These are phyloP conservation scores for Myotis brandtii DNA, from an alignment of 2,113 vertebrate genomes.

Conservation along the genomic window DNA sequence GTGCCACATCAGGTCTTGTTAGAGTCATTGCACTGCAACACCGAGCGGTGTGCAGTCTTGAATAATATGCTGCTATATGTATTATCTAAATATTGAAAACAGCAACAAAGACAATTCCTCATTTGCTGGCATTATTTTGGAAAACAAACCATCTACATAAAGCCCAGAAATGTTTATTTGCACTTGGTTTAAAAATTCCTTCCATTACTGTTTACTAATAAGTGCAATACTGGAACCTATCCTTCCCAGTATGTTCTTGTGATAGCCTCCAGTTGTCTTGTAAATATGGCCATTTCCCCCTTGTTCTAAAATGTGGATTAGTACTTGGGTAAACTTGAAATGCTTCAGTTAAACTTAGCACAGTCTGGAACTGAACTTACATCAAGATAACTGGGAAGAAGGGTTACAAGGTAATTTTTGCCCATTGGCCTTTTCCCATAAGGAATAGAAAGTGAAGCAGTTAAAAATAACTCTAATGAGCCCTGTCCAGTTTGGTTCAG, in stretches of 20 bases:
- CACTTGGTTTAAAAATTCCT: slow-evolving; percentile 32
- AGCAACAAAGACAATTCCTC: neutral
- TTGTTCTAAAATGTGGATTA: neutral
- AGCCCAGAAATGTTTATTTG: neutral
- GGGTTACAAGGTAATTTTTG: neutral
- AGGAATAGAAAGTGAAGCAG: neutral
- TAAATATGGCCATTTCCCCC: neutral
- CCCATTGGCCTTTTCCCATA: neutral
- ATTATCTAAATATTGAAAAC: slow-evolving; percentile 62
- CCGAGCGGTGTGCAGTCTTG: neutral
- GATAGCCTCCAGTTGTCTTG: neutral
- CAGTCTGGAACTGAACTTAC: neutral
- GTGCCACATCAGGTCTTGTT: slow-evolving; percentile 61
- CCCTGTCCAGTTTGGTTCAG: too few species aligned
- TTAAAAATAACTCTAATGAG: neutral
- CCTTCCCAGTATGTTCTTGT: slow-evolving; percentile 7
- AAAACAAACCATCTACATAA: slow-evolving; percentile 35
- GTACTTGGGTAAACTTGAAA: slow-evolving; percentile 14
- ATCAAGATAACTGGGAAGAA: neutral
- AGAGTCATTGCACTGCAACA: slow-evolving; percentile 13
- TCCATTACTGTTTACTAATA: neutral
- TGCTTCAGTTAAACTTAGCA: neutral
- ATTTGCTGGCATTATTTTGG: slow-evolving; percentile 36
- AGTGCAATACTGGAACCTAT: neutral
- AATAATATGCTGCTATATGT: slow-evolving; percentile 48